These are phyloP conservation scores for Sterna hirundo DNA, from an alignment of 2,113 vertebrate species.

Conservation along the genomic window DNA sequence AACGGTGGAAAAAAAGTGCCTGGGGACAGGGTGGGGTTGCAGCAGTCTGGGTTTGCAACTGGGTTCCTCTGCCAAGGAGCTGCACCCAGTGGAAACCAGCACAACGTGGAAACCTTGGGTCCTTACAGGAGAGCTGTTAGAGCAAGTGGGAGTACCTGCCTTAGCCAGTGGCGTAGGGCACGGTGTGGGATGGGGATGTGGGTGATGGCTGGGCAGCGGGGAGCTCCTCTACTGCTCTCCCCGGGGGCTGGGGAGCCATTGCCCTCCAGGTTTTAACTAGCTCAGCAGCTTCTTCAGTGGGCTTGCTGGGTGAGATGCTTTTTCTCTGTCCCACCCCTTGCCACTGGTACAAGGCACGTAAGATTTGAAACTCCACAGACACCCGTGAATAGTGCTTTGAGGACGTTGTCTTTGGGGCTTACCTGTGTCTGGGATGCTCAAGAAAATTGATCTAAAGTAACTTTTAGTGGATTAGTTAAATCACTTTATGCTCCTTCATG, in stretches of 20 bases:
- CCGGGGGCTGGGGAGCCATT: neutral
- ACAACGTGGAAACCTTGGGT: neutral
- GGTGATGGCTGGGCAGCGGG: fast-evolving
- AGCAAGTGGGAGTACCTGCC: neutral
- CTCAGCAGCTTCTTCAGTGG: neutral
- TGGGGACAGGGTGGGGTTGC: neutral
- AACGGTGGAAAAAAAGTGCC: neutral
- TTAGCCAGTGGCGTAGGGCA: fast-evolving
- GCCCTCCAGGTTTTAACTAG: neutral
- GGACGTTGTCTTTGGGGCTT: neutral
- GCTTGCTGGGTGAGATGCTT: neutral
- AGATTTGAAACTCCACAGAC: neutral
- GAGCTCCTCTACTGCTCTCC: neutral
- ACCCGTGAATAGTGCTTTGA: neutral
- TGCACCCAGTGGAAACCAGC: neutral
- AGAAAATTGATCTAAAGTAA: neutral
- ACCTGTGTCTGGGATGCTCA: neutral
- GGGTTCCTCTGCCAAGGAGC: neutral
- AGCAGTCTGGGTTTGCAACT: neutral
- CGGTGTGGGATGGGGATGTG: neutral
- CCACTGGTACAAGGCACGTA: neutral
- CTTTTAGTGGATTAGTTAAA: constrained; percentile 20
- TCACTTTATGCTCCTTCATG: neutral
- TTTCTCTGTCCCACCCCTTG: neutral
- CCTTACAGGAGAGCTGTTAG: neutral